Evolutionary conservation across 1,140 invertebrate species (phyloP), one percentile per base, ranked within the genome.

Genomic region (Euura saliciscinereae): DNA sequence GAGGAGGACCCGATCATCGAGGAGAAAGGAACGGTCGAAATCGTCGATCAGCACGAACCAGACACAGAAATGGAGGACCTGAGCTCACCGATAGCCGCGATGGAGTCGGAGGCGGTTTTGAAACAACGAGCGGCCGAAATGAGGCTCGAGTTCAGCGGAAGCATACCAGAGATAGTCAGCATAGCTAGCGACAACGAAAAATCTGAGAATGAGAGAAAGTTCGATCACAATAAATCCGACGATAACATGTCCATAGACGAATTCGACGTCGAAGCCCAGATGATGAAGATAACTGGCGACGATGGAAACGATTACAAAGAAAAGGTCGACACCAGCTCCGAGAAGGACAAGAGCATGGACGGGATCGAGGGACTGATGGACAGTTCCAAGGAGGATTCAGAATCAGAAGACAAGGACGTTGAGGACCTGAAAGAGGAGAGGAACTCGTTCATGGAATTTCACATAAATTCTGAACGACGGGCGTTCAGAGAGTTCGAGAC

Each of bases 341-440:
- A 86, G 13, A 82, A 79, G 64, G 83, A 84, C 66, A 59, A 85
- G 69, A 85, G 82, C n/a, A 81, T 86, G 73, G 85, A 87, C 65
- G 85, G 85, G 0, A 84, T 87, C 43, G 85, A 87, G 66, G 85
- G 85, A 2, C 44, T 87, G 6, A 86, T 87, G 85, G 86, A 87
- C 10, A 87, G 85, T 44, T 86, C 85, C 0, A 87, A 87, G 65
- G 86, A 88, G 70, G 86, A 88, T 69, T 87, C 85, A 0, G 86
- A 86, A 1, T 82, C 81, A 0, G 86, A 87, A 7, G 82, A 85
- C 10, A 79, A 77, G 7, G 82, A 84, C 0, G 74, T 83, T 2
- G 82, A 84, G 2, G 83, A 85, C 44, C 13, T 78, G 2, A 80
- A 83, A 44, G 68, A 69, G 3, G 76, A 72, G 70, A 73, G 7